A percentile compares a stretch with the other conserved stretches of the same genome.
phyloP scores from a whole-genome alignment of 2,797 vertebrate genomes.

The Chrysocyon brachyurus region DNA sequence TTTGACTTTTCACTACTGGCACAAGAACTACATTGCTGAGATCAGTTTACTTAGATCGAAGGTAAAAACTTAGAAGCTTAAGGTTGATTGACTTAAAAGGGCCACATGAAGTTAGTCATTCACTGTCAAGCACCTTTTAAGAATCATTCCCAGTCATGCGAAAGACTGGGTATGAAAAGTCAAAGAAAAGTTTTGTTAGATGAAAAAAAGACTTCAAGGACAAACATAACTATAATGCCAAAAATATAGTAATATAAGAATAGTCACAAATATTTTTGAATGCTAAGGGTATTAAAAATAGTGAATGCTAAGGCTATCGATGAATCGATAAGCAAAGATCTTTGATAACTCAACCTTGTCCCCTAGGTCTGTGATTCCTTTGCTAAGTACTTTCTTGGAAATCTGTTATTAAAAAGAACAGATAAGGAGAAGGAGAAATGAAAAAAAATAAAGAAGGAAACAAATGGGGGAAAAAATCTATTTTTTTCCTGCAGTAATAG shows the following conservation, averaged over 20 bases:
- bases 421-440: background rate
- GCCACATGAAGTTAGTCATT: background rate
- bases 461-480: background rate
- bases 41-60: background rate
- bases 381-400: constrained; percentile 45
- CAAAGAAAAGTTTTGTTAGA: constrained; percentile 49
- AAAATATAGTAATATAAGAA: constrained; percentile 22
- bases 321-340: constrained; percentile 35
- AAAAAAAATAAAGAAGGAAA: background rate
- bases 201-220: constrained; percentile 43
- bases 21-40: background rate
- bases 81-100: background rate
- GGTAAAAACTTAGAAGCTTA: background rate
- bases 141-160: background rate
- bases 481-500: too few species aligned
- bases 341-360: constrained; percentile 4
- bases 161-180: background rate
- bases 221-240: constrained; percentile 9
- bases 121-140: constrained; percentile 12
- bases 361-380: background rate
- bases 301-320: background rate
- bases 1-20: constrained; percentile 36
- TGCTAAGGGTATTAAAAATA: background rate
- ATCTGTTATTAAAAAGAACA: constrained; percentile 48
- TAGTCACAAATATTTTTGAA: constrained; percentile 44